A percentile compares a stretch with the other conserved stretches of the same genome.
Conservation (phyloP, 1,140 invertebrate species). For the Panulirus ornatus region DNA sequence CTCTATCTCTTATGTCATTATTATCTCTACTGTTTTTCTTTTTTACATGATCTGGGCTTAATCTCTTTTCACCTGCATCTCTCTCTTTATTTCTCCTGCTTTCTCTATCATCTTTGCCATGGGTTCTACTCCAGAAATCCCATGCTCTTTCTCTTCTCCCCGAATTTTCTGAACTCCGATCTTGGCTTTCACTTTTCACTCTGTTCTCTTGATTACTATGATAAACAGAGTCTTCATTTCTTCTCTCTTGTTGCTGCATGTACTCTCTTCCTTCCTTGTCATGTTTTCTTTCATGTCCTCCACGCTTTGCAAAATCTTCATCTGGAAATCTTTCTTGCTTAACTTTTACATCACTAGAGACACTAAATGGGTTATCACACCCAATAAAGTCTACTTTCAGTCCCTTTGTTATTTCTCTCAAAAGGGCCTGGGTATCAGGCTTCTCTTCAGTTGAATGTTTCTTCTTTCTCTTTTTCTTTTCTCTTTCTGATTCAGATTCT, state of each 20-base stretch:
- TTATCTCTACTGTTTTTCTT: not conserved
- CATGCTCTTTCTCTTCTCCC: constrained; percentile 41
- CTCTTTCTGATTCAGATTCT: constrained; percentile 47
- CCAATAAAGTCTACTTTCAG: constrained; percentile 73
- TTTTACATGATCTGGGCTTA: not conserved
- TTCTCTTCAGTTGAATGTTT: constrained; percentile 33
- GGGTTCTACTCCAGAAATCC: constrained; percentile 51
- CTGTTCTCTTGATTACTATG: not conserved
- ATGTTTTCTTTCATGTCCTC: not conserved
- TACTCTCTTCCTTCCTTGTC: not conserved
- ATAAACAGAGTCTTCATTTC: not conserved
- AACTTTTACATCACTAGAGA: constrained; percentile 17
- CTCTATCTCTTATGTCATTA: not conserved
- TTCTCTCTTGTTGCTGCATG: not conserved
- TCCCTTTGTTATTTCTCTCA: constrained; percentile 72
- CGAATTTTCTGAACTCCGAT: not conserved
- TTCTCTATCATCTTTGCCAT: not conserved
- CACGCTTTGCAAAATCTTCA: not conserved
- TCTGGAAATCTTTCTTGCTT: constrained; percentile 39
- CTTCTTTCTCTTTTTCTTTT: constrained; percentile 37
- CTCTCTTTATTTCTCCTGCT: constrained; percentile 3
- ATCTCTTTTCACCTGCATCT: not conserved
- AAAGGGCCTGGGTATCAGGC: constrained; percentile 64
- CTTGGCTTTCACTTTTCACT: not conserved
- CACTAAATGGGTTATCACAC: constrained; percentile 51